Conservation (phyloP, 35 echinoderm and acorn worm genomes). For the Hemicentrotus pulcherrimus region DNA sequence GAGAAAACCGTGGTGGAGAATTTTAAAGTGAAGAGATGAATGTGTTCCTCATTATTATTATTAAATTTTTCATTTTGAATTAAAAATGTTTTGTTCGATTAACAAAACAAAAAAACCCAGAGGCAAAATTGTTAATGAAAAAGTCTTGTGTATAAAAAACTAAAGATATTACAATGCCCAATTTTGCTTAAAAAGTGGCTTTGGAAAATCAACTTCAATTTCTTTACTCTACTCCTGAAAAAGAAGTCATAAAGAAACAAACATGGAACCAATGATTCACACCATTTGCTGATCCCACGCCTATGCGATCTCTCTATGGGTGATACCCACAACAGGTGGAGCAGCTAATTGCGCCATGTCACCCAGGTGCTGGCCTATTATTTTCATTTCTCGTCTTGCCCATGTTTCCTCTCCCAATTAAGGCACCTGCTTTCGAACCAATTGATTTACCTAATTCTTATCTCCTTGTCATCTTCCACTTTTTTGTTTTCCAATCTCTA, state of each 20-base stretch:
- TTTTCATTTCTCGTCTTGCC: slow-evolving; percentile 1
- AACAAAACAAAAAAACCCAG: no score
- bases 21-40: no score
- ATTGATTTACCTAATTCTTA: background rate
- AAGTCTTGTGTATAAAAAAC: no score
- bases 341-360: background rate
- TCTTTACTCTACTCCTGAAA: background rate
- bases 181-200: no score
- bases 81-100: no score
- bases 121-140: no score
- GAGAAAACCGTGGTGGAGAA: no score
- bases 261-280: background rate
- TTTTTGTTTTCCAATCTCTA: background rate
- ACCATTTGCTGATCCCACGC: background rate
- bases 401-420: background rate
- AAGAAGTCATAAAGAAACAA: background rate
- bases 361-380: background rate
- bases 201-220: background rate
- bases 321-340: background rate
- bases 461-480: background rate
- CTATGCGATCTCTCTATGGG: background rate
- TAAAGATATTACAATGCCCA: no score
- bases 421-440: background rate
- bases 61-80: no score
- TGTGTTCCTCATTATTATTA: no score